phyloP scores from a whole-genome alignment of 53 echinoderm and acorn worm genomes.

The Crossaster papposus region DNA sequence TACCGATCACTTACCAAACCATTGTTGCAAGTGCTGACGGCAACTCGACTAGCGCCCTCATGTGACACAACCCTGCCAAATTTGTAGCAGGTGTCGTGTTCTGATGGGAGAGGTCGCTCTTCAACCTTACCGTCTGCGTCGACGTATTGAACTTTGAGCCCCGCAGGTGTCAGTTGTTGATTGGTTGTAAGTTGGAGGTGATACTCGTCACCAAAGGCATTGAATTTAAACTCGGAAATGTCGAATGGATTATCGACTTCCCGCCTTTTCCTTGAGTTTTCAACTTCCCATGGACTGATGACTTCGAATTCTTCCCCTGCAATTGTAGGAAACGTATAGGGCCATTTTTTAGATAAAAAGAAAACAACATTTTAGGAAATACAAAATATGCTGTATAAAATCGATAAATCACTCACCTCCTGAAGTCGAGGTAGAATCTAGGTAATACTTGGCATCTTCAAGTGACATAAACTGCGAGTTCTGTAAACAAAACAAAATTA shows the following conservation, averaged over 20 bases:
- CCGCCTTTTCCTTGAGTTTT: conserved; percentile 7
- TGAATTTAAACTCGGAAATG: conserved; percentile 56
- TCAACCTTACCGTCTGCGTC: conserved; percentile 62
- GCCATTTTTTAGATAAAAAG: not conserved
- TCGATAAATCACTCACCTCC: conserved; percentile 7
- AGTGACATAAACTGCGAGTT: conserved; percentile 4
- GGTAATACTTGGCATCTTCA: conserved; percentile 39
- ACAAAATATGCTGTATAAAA: not conserved
- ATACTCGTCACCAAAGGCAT: conserved; percentile 70
- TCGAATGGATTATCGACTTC: conserved; percentile 37
- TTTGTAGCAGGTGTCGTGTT: conserved; percentile 61
- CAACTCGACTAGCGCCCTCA: conserved; percentile 54
- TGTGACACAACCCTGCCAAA: conserved; percentile 68
- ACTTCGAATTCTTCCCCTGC: conserved; percentile 44
- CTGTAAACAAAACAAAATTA: conserved; percentile 37
- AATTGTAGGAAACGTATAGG: not conserved
- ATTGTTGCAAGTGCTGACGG: conserved; percentile 71
- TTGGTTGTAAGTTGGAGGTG: conserved; percentile 59
- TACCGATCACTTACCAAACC: conserved; percentile 79
- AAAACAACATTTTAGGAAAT: not conserved
- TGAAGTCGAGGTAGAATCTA: conserved; percentile 10
- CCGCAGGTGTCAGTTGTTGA: conserved; percentile 31
- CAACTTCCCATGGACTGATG: conserved; percentile 49
- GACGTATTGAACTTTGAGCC: conserved; percentile 52
- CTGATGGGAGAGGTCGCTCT: conserved; percentile 48